Evolutionary conservation across 1,140 invertebrate genomes (phyloP).

Genomic region (Tigriopus japonicus): DNA sequence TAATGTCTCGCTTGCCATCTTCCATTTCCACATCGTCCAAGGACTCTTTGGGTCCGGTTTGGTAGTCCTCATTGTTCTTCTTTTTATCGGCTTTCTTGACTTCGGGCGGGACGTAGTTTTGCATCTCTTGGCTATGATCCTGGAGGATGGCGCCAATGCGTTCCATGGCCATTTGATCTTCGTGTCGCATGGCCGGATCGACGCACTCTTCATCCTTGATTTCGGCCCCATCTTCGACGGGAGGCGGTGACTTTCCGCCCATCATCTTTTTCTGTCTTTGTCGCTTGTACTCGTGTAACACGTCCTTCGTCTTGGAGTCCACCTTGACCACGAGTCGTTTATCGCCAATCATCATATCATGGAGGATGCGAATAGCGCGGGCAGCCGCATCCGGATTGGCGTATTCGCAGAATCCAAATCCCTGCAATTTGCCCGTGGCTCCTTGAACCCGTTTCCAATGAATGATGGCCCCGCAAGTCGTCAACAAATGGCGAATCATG

Average conservation of each 20-base stretch:
- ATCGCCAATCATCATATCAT: slow-evolving; percentile 70
- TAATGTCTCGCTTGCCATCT: slow-evolving; percentile 79
- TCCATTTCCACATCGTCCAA: slow-evolving; percentile 61
- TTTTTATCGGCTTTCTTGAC: not conserved
- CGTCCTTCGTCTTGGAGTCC: slow-evolving; percentile 89
- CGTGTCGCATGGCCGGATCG: slow-evolving; percentile 51
- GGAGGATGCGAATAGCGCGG: slow-evolving; percentile 75
- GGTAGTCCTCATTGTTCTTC: not conserved
- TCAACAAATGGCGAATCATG: slow-evolving; percentile 79
- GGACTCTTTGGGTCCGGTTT: slow-evolving; percentile 24
- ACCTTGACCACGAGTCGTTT: slow-evolving; percentile 88
- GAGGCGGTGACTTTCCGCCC: slow-evolving; percentile 11
- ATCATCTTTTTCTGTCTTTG: not conserved
- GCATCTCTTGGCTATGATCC: slow-evolving; percentile 62
- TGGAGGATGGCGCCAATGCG: slow-evolving; percentile 54
- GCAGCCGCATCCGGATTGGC: slow-evolving; percentile 82
- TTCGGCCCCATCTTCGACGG: slow-evolving; percentile 15
- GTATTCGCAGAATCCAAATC: slow-evolving; percentile 97
- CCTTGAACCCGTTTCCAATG: slow-evolving; percentile 94
- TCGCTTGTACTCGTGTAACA: slow-evolving; percentile 74
- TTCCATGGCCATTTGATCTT: slow-evolving; percentile 47
- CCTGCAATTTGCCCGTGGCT: slow-evolving; percentile 43
- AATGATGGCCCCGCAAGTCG: slow-evolving; percentile 71
- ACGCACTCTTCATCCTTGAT: slow-evolving; percentile 48
- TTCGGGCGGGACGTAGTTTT: slow-evolving; percentile 30